Evolutionary conservation across 2,888 invertebrate genomes (phyloP), one percentile per base, ranked within the genome.

Genomic region (Hipparchia sbordonii): DNA sequence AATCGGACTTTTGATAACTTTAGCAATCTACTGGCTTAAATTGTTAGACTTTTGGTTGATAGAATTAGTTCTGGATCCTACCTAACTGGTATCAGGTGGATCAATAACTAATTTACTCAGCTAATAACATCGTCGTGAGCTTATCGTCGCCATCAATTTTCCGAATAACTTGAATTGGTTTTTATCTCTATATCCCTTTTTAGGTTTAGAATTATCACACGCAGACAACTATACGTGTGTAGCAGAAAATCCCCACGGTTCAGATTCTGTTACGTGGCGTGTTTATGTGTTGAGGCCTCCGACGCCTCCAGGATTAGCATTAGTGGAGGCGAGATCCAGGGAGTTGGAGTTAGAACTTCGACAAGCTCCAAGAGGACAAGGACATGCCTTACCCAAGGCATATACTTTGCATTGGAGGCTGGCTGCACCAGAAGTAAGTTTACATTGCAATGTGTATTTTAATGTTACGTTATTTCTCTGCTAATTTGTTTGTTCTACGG

Each of bases 181-280:
- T 56, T 68, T 23, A 60, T 70, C 60, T 72, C 13, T 48, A 13
- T 13, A 48, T 23, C 9, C 6, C 2, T 9, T 74, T 70, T 77
- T 74, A 96, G 96, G 95, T 81, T 89, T 96, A 76, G 97, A 97
- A 82, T 89, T 95, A 72, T 95, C 96, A 51, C 94, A 97, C 69
- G 96, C 96, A 70, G 97, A 97, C 79, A 97, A 97, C 91, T 97
- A 97, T 86, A 96, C 96, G 5, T 97, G 97, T 82, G 95, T 96
- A 52, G 96, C 96, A 52, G 96, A 96, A 82, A 98, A 98, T 88
- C 95, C 96, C 61, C 97, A 97, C 82, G 98, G 98, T 0, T 96
- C 96, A 65, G 98, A 98, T 87, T 96, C 97, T 66, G 96, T 97
- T 68, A 96, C 96, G 23, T 97, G 97, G 93, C 95, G 96, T 45